A percentile compares a stretch with the other conserved stretches of the same genome.
Evolutionary conservation across 2,113 vertebrate species (phyloP).

Genomic region (Benitochromis conjunctus): DNA sequence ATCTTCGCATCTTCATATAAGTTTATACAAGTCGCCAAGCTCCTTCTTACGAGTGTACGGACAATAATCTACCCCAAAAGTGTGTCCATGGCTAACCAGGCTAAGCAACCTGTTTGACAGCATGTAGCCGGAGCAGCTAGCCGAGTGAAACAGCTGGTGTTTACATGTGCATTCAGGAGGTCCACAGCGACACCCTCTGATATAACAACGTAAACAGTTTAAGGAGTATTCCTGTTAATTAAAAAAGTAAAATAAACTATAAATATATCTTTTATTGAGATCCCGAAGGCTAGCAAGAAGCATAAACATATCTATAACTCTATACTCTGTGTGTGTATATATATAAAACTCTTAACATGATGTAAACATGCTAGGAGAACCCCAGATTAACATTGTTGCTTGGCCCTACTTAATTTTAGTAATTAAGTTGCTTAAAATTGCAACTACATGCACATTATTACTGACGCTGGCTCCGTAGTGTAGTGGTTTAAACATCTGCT

Average conservation of each 20-base stretch:
- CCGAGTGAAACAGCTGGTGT: slow-evolving; percentile 12
- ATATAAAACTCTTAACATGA: neutral
- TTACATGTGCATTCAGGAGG: neutral
- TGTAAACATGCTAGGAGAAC: neutral
- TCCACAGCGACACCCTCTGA: slow-evolving; percentile 6
- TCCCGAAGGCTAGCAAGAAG: rapidly evolving
- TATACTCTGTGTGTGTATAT: neutral
- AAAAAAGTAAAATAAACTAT: neutral
- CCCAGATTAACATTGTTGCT: neutral
- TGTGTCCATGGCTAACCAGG: neutral
- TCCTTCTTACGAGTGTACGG: neutral
- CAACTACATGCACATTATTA: neutral
- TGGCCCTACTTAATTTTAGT: neutral
- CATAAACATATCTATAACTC: neutral
- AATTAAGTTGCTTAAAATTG: neutral
- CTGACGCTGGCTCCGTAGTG: neutral
- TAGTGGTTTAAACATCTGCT: neutral
- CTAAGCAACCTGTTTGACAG: slow-evolving; percentile 37
- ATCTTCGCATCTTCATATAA: neutral
- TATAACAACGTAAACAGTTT: neutral
- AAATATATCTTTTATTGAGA: neutral
- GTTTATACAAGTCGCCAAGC: neutral
- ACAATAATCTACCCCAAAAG: neutral
- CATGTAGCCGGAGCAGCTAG: neutral
- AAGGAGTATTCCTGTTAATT: neutral